A percentile compares a stretch with the other conserved stretches of the same genome.
Evolutionary conservation across 2,797 vertebrate genomes (phyloP).

Genomic region (Sebastes aleutianus): DNA sequence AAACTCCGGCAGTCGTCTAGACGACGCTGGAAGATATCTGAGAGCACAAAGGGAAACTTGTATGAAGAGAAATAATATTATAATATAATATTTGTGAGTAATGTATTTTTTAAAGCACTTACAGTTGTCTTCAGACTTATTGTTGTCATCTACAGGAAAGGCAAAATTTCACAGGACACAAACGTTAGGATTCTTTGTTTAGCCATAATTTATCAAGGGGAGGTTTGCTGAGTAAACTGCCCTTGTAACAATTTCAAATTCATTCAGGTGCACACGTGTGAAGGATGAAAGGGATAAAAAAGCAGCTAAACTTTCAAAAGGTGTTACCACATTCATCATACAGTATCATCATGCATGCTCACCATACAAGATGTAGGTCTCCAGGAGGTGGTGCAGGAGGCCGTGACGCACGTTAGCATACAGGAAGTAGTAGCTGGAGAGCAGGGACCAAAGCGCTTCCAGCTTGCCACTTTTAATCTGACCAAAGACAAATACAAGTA

Average conservation of each 20-base stretch:
- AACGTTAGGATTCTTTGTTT: neutral
- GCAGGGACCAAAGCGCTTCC: slow-evolving; percentile 73
- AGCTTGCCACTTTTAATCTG: slow-evolving; percentile 80
- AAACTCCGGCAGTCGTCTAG: slow-evolving; percentile 76
- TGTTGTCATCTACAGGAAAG: slow-evolving; percentile 39
- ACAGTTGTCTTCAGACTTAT: neutral
- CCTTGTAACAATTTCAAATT: neutral
- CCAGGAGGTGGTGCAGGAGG: slow-evolving; percentile 80
- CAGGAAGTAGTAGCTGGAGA: slow-evolving; percentile 84
- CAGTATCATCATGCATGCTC: slow-evolving; percentile 23
- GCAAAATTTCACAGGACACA: neutral
- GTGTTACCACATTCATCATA: neutral
- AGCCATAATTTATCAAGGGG: neutral
- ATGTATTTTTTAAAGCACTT: slow-evolving; percentile 8
- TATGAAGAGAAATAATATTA: neutral
- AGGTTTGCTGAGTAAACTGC: neutral
- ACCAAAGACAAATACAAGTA: neutral
- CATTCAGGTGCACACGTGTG: neutral
- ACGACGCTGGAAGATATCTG: slow-evolving; percentile 11
- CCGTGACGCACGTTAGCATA: slow-evolving; percentile 82
- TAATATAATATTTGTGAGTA: neutral
- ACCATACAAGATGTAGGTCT: slow-evolving; percentile 81
- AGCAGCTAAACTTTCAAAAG: neutral
- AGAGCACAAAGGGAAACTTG: neutral
- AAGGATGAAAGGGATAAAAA: neutral